Evolutionary conservation across 2,797 vertebrate species (phyloP), one percentile per base, ranked within the genome.

Genomic region (Acanthurus lineatus): DNA sequence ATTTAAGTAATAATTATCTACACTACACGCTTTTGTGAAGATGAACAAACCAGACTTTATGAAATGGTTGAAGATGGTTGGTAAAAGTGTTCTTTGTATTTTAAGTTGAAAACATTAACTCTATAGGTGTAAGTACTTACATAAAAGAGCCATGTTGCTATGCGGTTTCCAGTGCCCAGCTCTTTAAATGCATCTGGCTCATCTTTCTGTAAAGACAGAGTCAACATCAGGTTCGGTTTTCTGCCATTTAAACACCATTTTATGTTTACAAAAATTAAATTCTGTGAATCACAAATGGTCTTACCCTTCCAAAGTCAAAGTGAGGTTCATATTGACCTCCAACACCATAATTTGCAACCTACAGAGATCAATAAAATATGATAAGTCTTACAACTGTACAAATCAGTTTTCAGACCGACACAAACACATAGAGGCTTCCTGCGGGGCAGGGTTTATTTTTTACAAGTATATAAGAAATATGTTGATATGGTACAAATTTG

Each of bases 101-200:
- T n/a, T n/a, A n/a, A n/a, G n/a, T n/a, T n/a, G n/a, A n/a, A n/a
- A n/a, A n/a, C n/a, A n/a, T n/a, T n/a, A n/a, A n/a, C n/a, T n/a
- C n/a, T n/a, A n/a, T n/a, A n/a, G n/a, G n/a, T n/a, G n/a, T n/a
- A n/a, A 61, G 53, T 7, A 97, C 98, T 99, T 93, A 98, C 98
- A 90, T 99, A 99, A 91, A 99, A 99, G 38, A 99, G 95, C 97
- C 97, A 99, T 4, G 98, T 99, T 70, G 98, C 98, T 63, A 99
- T 96, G 88, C 98, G 95, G 93, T 99, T 99, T 79, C 98, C 98
- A 70, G 98, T 99, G 74, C 98, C 98, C 84, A 99, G 86, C 81
- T 99, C 98, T 95, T 99, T 99, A 91, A 99, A 99, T 59, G 98
- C 98, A 94, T 99, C 98, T 57, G 98, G 98, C 86, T 99, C 98